Conservation (phyloP, 2,113 vertebrate species). For the Willisornis vidua region DNA sequence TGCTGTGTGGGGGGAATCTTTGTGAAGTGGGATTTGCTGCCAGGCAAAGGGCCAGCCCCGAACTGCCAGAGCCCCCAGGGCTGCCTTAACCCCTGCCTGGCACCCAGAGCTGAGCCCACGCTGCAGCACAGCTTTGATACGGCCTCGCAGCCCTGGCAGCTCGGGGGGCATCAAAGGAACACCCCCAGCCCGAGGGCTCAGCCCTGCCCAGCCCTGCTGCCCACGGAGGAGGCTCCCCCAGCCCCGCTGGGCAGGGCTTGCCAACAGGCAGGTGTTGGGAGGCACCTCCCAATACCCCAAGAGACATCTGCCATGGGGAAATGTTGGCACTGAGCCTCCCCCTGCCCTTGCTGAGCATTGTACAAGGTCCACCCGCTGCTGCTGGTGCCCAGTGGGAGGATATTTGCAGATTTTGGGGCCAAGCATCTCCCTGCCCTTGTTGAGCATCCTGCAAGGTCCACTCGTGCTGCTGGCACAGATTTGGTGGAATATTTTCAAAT, state of each 20-base stretch:
- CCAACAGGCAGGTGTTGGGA: background rate
- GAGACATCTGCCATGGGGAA: background rate
- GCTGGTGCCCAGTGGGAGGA: background rate
- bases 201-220: background rate
- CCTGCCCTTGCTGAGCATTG: background rate
- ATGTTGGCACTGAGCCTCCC: background rate
- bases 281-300: background rate
- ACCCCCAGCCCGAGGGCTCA: background rate
- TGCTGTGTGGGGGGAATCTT: background rate
- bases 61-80: background rate
- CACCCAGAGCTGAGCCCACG: background rate
- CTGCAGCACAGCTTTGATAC: background rate
- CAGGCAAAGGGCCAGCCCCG: background rate
- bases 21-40: conserved; percentile 59
- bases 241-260: background rate
- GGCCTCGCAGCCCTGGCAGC: background rate
- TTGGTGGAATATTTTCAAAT: background rate
- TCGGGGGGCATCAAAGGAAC: background rate
- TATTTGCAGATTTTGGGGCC: background rate
- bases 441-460: background rate
- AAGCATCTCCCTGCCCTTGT: too few relatives aligned
- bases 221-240: background rate
- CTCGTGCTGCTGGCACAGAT: accelerated
- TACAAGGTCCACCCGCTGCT: accelerated
- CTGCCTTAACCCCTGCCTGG: background rate